A percentile compares a stretch with the other conserved stretches of the same genome.
Evolutionary conservation across 2,888 invertebrate species (phyloP).

Genomic region (Drosophila birchii): DNA sequence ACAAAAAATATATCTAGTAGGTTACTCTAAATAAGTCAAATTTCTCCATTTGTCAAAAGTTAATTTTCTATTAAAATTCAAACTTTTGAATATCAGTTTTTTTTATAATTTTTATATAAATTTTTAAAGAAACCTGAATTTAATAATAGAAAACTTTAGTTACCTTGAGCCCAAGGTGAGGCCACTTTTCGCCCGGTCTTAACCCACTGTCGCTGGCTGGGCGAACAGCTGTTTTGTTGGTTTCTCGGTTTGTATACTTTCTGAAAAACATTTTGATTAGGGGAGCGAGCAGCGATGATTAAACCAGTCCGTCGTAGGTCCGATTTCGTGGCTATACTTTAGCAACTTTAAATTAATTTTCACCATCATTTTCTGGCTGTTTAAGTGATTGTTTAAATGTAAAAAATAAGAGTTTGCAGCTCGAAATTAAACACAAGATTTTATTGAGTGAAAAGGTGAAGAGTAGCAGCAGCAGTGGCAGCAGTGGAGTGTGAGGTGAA

Average conservation of each 20-base stretch:
- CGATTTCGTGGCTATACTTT: slow-evolving; percentile 2
- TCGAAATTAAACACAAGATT: slow-evolving; percentile 1
- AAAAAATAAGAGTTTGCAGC: not conserved
- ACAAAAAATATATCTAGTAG: not conserved
- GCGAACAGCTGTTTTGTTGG: slow-evolving; percentile 70
- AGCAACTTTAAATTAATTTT: not conserved
- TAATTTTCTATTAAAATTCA: not conserved
- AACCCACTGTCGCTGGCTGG: slow-evolving; percentile 44
- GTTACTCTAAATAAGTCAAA: not conserved
- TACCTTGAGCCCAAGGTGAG: not conserved
- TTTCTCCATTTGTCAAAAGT: not conserved
- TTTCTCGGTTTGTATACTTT: slow-evolving; percentile 70
- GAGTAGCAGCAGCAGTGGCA: not conserved
- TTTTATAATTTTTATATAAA: not conserved
- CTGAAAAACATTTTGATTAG: slow-evolving; percentile 72
- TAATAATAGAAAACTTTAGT: not conserved
- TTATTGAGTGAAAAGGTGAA: slow-evolving; percentile 9
- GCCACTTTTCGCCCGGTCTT: slow-evolving; percentile 6
- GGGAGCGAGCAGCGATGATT: slow-evolving; percentile 64
- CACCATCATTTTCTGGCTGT: not conserved
- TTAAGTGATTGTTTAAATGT: slow-evolving; percentile 1
- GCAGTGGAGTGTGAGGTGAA: slow-evolving; percentile 10
- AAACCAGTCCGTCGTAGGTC: slow-evolving; percentile 63
- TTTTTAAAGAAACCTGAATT: not conserved
- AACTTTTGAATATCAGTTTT: not conserved